Base-by-base conservation (phyloP, 2,888 invertebrate genomes). In the Sialis lutaria region DNA sequence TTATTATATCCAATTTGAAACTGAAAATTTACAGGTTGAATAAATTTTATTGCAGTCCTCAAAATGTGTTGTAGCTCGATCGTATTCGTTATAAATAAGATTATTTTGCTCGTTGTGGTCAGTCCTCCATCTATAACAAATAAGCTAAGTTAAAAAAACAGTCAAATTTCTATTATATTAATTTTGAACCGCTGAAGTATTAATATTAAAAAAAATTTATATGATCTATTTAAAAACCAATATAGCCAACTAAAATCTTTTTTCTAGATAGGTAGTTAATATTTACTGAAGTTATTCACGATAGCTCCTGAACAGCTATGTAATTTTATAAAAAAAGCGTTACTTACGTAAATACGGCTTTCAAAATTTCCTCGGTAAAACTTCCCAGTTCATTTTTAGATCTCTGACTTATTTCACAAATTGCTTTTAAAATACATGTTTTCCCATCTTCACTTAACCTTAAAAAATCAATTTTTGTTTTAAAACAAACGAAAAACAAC, bases 271-370 rank as follows among this genome's bases (percentile, higher is more conserved):
- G 10, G 2, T 40, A 5, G 22, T 22, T 22, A 22, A 22, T 22
- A 22, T 22, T 22, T 22, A 2, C 2, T 52, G 51, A 47, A 47
- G 22, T 22, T 2, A 22, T 7, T 37, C n/a, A 5, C 7, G 37
- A 37, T 6, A 37, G 37, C 37, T 37, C 7, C 2, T 45, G 2
- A 46, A 46, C 6, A 37, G 6, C 6, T 37, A n/a, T 10, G 6
- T 35, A 1, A 35, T 9, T 35, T 9, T n/a, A 35, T 35, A 4
- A 9, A 35, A 7, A 35, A 37, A 37, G 4, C 10, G 30, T 43
- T 58, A 69, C 73, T 72, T 62, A 80, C 81, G 75, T 77, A 62
- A 81, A 81, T 52, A 80, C 66, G 49, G 73, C 70, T 58, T 75
- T 70, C 7, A 79, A 61, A 48, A 80, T 71, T 67, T 81, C 81